A percentile compares a stretch with the other conserved stretches of the same genome.
Conservation (phyloP, 2,797 vertebrate species). For the Ceryle rudis region DNA sequence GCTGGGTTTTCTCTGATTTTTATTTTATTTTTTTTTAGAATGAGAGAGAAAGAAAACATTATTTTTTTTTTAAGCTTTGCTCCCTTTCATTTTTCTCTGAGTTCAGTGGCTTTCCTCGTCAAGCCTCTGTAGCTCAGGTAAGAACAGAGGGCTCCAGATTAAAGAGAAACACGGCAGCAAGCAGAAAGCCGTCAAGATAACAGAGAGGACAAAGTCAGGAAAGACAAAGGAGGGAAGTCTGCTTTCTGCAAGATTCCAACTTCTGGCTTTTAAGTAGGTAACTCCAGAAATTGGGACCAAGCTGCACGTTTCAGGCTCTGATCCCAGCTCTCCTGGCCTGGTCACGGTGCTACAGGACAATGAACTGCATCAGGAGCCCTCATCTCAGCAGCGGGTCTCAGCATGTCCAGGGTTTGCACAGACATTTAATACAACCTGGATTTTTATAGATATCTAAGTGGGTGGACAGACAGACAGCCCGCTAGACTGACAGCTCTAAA, state of each 20-base stretch:
- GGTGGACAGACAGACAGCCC: slow-evolving; percentile 48
- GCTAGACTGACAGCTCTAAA: slow-evolving; percentile 55
- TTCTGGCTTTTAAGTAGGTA: not conserved
- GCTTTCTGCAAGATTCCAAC: not conserved
- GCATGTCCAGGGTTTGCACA: not conserved
- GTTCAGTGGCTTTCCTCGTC: slow-evolving; percentile 30
- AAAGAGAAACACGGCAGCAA: slow-evolving; percentile 48
- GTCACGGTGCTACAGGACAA: not conserved
- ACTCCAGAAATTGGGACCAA: not conserved
- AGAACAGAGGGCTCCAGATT: slow-evolving; percentile 63
- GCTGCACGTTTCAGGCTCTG: not conserved
- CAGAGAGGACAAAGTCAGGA: not conserved
- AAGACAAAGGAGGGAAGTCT: slow-evolving; percentile 44
- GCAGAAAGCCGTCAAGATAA: slow-evolving; percentile 21
- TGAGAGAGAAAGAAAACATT: slow-evolving; percentile 10
- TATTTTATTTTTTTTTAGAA: not conserved
- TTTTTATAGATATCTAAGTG: slow-evolving; percentile 25
- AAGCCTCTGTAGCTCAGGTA: slow-evolving; percentile 52
- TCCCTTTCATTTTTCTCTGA: slow-evolving; percentile 9
- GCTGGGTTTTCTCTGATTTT: not conserved
- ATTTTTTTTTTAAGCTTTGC: slow-evolving; percentile 37
- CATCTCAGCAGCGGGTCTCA: not conserved
- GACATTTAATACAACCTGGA: not conserved
- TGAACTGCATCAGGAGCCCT: not conserved
- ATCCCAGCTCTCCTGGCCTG: not conserved